Percentiles rank a stretch among this genome's conserved stretches.
These are phyloP conservation scores for Acronicta psi DNA, from an alignment of 2,888 invertebrate species.

Conservation along the genomic window DNA sequence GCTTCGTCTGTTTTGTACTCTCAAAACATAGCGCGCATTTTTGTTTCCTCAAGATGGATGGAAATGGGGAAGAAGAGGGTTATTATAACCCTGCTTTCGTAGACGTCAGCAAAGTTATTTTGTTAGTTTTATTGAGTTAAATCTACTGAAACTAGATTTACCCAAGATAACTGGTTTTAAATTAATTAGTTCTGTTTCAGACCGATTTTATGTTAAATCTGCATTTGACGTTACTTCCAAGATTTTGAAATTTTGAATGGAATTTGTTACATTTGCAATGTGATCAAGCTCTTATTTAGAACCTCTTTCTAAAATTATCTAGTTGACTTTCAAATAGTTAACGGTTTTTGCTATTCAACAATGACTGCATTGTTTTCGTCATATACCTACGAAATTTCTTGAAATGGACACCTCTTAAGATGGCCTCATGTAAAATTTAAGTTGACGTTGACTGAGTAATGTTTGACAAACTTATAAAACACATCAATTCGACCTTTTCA, in stretches of 20 bases:
- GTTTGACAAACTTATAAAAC: too few relatives aligned
- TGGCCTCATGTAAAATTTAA: too few relatives aligned
- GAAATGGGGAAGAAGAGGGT: slow-evolving; percentile 28
- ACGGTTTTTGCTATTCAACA: too few relatives aligned
- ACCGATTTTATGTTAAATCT: background rate
- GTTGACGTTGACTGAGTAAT: too few relatives aligned
- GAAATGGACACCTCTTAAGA: too few relatives aligned
- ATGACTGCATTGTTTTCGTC: too few relatives aligned
- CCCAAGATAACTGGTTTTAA: background rate
- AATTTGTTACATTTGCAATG: background rate
- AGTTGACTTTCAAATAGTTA: too few relatives aligned
- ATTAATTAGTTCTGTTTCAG: background rate
- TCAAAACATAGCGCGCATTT: slow-evolving; percentile 33
- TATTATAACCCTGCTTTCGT: slow-evolving; percentile 27
- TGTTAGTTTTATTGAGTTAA: background rate
- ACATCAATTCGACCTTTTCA: too few relatives aligned
- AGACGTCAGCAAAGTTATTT: slow-evolving; percentile 19
- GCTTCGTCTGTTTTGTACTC: slow-evolving; percentile 38
- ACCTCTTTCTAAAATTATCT: too few relatives aligned
- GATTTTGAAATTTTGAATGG: background rate
- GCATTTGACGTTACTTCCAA: background rate
- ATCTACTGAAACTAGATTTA: background rate
- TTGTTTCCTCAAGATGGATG: slow-evolving; percentile 32
- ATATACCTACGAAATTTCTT: too few relatives aligned
- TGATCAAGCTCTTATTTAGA: background rate